Evolutionary conservation across 2,888 invertebrate species (phyloP).

Genomic region (Trichopria drosophilae): DNA sequence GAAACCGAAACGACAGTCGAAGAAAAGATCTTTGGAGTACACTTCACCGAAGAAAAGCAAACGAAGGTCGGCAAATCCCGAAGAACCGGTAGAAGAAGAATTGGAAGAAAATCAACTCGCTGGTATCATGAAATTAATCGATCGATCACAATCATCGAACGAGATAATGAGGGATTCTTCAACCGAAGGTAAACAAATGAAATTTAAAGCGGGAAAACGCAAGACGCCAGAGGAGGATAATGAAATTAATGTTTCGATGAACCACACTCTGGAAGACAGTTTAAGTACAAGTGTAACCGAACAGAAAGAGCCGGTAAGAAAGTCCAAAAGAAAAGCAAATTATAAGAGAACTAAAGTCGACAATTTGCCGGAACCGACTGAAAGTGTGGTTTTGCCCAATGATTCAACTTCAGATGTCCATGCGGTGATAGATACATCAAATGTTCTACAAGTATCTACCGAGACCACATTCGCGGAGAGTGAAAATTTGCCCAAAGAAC

Average conservation of each 20-base stretch:
- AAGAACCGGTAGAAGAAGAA: conserved; percentile 37
- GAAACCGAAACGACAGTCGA: conserved; percentile 37
- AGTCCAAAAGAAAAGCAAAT: background rate
- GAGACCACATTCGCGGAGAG: no score
- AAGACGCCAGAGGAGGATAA: conserved; percentile 37
- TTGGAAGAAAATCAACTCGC: conserved; percentile 40
- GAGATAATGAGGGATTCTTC: background rate
- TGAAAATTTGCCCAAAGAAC: no score
- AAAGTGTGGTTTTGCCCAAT: no score
- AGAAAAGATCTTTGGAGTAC: conserved; percentile 47
- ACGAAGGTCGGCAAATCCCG: conserved; percentile 38
- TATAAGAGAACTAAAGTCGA: conserved; percentile 23
- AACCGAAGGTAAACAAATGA: conserved; percentile 14
- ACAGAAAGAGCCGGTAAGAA: conserved; percentile 12
- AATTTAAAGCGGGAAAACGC: conserved; percentile 39
- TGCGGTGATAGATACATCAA: no score
- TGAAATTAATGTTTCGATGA: conserved; percentile 9
- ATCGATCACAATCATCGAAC: conserved; percentile 29
- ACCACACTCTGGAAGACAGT: background rate
- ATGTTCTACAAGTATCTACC: no score
- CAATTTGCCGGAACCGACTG: no score
- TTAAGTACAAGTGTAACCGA: background rate
- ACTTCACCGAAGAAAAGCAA: conserved; percentile 44
- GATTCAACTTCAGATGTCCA: no score
- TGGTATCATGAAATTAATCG: conserved; percentile 48